These are phyloP conservation scores for Sipha maydis DNA, from an alignment of 2,888 invertebrate species.

Conservation along the genomic window DNA sequence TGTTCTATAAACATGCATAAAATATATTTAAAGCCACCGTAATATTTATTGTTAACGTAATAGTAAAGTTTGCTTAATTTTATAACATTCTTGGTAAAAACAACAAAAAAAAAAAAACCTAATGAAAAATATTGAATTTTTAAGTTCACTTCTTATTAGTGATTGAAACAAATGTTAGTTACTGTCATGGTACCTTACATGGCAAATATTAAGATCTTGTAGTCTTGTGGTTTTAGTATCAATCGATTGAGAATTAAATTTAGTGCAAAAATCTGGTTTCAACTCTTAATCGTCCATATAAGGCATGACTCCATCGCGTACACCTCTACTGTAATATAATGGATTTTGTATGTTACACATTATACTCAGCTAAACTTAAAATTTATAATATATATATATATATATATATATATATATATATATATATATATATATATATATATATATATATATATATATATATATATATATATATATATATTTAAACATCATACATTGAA, in stretches of 20 bases:
- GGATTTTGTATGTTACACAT: constrained; percentile 17
- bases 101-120: background rate
- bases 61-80: background rate
- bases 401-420: too few relatives aligned
- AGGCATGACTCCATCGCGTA: constrained; percentile 20
- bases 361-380: background rate
- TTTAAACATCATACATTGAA: too few relatives aligned
- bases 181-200: constrained; percentile 44
- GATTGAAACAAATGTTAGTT: constrained; percentile 23
- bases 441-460: too few relatives aligned
- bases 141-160: constrained; percentile 20
- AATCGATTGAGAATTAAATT: constrained; percentile 39
- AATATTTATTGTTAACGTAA: background rate
- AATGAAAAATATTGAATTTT: background rate
- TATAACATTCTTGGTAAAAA: background rate
- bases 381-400: background rate
- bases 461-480: too few relatives aligned
- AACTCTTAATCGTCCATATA: constrained; percentile 29
- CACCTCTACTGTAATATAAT: constrained; percentile 1
- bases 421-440: too few relatives aligned
- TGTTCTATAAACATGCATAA: background rate
- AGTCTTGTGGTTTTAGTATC: constrained; percentile 30
- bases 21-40: background rate
- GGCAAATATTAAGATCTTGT: constrained; percentile 48
- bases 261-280: constrained; percentile 31